Conservation (phyloP, 35 echinoderm and acorn worm genomes). For the Ophioderma brevispina region DNA sequence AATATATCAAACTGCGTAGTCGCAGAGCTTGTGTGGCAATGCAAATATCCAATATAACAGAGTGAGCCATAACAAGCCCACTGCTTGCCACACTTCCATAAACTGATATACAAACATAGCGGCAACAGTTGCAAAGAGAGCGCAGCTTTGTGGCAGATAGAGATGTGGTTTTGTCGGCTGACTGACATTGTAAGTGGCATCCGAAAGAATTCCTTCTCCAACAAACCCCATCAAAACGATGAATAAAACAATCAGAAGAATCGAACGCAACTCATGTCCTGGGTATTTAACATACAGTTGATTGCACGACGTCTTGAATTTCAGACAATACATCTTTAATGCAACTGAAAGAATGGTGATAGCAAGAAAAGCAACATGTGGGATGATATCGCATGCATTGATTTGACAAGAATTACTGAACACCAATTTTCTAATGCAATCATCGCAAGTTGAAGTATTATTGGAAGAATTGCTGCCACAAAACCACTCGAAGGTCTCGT, state of each 20-base stretch:
- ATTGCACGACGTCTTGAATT: not conserved
- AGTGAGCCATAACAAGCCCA: conserved; percentile 15
- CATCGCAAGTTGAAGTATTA: not conserved
- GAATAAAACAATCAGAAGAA: not conserved
- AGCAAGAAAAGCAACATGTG: not conserved
- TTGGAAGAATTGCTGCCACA: conserved; percentile 56
- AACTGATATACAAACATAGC: conserved; percentile 59
- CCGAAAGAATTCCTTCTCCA: conserved; percentile 56
- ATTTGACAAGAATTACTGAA: conserved; percentile 12
- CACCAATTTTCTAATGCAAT: not conserved
- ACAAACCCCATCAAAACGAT: conserved; percentile 5
- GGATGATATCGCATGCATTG: not conserved
- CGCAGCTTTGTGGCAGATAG: conserved; percentile 5
- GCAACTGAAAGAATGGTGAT: not conserved
- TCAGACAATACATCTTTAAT: not conserved
- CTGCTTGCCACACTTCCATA: conserved; percentile 56
- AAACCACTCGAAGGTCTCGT: conserved; percentile 51
- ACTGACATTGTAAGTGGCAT: conserved; percentile 7
- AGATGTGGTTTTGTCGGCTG: conserved; percentile 54
- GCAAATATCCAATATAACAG: conserved; percentile 33
- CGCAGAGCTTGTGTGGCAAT: not conserved
- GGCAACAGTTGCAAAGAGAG: not conserved
- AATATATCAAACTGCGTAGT: conserved; percentile 26
- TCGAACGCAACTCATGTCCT: conserved; percentile 37
- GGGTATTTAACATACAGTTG: conserved; percentile 26